Base-by-base conservation (phyloP, 2,888 invertebrate genomes). In the Harpalus rubripes region DNA sequence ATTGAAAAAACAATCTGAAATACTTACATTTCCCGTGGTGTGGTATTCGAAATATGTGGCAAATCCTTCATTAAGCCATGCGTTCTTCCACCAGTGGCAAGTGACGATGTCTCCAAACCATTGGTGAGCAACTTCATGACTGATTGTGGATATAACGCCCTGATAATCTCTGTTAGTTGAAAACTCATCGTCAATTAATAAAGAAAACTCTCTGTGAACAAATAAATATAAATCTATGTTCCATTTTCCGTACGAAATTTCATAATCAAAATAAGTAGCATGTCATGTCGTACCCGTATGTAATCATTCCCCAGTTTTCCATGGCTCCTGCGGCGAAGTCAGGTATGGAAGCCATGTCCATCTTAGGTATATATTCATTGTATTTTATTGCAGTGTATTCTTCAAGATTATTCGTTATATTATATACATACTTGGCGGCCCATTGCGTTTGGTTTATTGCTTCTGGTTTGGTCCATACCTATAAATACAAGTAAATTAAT, bases 281-380 rank as follows among this genome's bases (percentile, higher is more conserved):
- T 22, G 22, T 22, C 1, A 22, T 22, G 22, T 22, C 3, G 44
- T 52, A 52, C 44, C 94, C 94, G 91, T 96, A 98, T 2, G 96
- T 97, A 6, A 97, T 93, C 22, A 98, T 92, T 7, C 97, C 98
- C 97, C 97, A 98, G 90, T 98, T 98, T 89, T 97, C 97, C 97
- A 98, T 97, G 80, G 97, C 97, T 63, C 96, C 96, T 86, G 96
- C 95, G 68, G 97, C 97, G 22, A 22, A 22, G 89, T 97, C 96
- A 0, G 96, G 95, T 85, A 98, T 93, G 0, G 96, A 97, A n/a
- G 97, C 94, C 88, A 97, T 94, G 89, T 97, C 96, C 90, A 97
- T 93, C 89, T 97, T 97, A 5, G 94, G 92, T 85, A 95, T 91
- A 0, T 92, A 93, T 88, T 94, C 93, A 0, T 89, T 87, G 81